Conservation (phyloP, 2,888 invertebrate species). For the Diaprepes abbreviatus region DNA sequence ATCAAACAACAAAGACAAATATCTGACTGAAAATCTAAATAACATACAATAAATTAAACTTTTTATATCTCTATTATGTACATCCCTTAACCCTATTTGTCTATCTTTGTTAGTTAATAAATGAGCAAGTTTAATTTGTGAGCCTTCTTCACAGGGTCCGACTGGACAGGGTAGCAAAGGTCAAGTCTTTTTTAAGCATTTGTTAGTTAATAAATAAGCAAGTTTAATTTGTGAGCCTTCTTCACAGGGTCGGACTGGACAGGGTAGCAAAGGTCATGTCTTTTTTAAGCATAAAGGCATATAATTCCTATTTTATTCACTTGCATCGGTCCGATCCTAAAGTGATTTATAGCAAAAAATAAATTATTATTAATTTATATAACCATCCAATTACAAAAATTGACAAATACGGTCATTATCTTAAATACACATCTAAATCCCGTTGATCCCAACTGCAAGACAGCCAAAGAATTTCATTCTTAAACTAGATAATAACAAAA, state of each 20-base stretch:
- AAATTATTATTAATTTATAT: not conserved
- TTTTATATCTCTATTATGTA: conserved; percentile 24
- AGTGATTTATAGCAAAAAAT: not conserved
- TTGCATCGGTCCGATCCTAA: too few species aligned
- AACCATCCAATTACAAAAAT: conserved; percentile 6
- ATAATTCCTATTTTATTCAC: too few species aligned
- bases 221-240: not conserved
- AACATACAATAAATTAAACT: conserved; percentile 15
- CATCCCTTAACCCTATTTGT: conserved; percentile 11
- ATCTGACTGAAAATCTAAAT: conserved; percentile 11
- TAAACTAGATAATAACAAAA: conserved; percentile 27
- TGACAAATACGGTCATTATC: not conserved
- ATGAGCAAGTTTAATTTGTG: not conserved
- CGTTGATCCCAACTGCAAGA: conserved; percentile 14
- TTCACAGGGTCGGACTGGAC: too few species aligned
- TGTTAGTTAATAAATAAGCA: not conserved
- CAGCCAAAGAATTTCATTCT: conserved; percentile 23
- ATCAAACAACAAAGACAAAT: conserved; percentile 13
- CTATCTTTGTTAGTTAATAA: not conserved
- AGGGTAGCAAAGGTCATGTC: too few species aligned
- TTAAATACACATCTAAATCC: conserved; percentile 3
- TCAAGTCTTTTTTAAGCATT: too few species aligned
- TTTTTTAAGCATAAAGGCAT: too few species aligned
- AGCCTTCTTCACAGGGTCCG: too few species aligned
- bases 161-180: too few species aligned